A percentile compares a stretch with the other conserved stretches of the same genome.
Evolutionary conservation across 2,113 vertebrate genomes (phyloP).

Genomic region (Ctenomys sociabilis): DNA sequence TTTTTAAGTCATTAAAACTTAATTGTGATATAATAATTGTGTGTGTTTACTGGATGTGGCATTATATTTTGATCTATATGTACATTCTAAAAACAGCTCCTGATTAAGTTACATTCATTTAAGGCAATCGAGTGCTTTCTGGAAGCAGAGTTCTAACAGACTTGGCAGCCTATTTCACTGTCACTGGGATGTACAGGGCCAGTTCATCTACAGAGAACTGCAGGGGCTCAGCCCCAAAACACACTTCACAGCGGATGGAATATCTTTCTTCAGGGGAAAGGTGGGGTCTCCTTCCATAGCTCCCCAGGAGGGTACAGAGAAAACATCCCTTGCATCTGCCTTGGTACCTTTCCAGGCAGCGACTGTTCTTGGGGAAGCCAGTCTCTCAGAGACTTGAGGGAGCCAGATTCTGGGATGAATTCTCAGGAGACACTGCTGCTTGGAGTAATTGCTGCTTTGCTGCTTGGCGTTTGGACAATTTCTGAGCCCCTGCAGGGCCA

Average conservation of each 20-base stretch:
- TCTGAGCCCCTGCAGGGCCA: not conserved
- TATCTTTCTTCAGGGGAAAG: not conserved
- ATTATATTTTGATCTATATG: not conserved
- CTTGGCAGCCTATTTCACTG: not conserved
- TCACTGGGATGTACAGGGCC: accelerated
- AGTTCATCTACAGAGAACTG: not conserved
- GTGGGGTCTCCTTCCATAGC: not conserved
- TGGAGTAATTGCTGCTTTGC: conserved; percentile 10
- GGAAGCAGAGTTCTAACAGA: not conserved
- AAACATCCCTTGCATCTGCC: not conserved
- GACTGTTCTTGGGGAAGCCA: not conserved
- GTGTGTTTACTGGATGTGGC: not conserved
- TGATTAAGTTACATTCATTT: not conserved
- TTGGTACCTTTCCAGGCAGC: not conserved
- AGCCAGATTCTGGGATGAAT: conserved; percentile 7
- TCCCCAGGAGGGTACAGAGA: not conserved
- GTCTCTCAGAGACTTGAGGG: not conserved
- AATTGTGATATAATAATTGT: not conserved
- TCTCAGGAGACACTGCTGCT: conserved; percentile 5
- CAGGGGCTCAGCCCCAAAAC: not conserved
- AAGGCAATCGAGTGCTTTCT: not conserved
- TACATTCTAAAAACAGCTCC: not conserved
- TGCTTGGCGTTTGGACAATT: not conserved
- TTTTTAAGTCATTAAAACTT: not conserved
- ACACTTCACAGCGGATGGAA: not conserved